Percentiles rank a stretch among this genome's conserved stretches.
Evolutionary conservation across 2,113 vertebrate genomes (phyloP).

Genomic region (Pica pica): DNA sequence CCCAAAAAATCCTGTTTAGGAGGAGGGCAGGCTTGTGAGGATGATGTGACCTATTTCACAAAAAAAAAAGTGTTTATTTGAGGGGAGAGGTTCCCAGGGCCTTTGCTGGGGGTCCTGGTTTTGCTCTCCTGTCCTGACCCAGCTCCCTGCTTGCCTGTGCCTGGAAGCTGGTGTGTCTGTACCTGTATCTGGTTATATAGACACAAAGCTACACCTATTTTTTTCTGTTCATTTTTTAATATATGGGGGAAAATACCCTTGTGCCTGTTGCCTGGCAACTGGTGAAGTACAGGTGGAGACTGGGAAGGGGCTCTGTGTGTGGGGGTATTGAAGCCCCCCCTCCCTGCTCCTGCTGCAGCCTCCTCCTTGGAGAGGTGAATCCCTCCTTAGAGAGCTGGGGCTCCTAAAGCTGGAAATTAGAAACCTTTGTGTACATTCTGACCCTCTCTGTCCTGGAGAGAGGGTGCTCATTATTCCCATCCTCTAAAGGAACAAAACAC

Average conservation of each 20-base stretch:
- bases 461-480: not conserved
- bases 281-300: constrained; percentile 12
- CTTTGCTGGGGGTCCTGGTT: not conserved
- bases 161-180: not conserved
- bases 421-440: not conserved
- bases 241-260: not conserved
- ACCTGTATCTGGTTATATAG: not conserved
- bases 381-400: not conserved
- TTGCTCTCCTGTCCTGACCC: not conserved
- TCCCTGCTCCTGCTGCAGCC: fast-evolving
- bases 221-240: not conserved
- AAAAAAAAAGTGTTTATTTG: not conserved
- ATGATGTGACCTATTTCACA: not conserved
- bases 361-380: not conserved
- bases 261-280: constrained; percentile 46
- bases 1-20: fast-evolving
- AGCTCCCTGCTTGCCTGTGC: not conserved
- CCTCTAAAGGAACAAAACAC: not conserved
- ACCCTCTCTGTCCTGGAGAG: not conserved
- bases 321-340: not conserved
- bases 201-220: too few species aligned
- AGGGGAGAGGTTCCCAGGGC: not conserved
- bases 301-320: not conserved
- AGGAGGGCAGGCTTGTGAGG: not conserved
- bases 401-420: not conserved